Conservation (phyloP, 2,888 invertebrate species). For the Eledone cirrhosa region DNA sequence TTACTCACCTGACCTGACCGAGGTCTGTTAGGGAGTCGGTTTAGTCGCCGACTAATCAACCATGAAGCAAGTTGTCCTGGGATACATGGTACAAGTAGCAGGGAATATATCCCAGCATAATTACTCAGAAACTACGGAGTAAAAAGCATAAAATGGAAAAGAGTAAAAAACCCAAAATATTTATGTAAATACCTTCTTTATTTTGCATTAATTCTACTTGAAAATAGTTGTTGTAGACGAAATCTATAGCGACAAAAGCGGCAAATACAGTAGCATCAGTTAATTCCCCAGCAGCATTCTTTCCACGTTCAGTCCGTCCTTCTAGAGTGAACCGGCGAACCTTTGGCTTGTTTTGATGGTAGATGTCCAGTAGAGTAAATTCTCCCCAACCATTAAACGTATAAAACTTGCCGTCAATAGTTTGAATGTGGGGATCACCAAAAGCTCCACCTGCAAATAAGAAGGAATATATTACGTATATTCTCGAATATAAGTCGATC, state of each 20-base stretch:
- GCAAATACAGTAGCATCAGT: conserved; percentile 1
- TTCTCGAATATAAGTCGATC: too few species aligned
- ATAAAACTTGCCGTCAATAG: conserved; percentile 21
- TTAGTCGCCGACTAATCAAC: background rate
- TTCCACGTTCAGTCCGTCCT: background rate
- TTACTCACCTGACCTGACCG: too few species aligned
- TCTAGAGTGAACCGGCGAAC: background rate
- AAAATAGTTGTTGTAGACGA: background rate
- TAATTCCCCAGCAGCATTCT: background rate
- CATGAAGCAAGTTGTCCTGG: background rate
- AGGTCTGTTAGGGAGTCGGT: too few species aligned
- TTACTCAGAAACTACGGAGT: too few species aligned
- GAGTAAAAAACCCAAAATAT: too few species aligned
- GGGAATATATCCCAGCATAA: background rate
- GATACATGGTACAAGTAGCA: conserved; percentile 1
- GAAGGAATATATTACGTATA: background rate
- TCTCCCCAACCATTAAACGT: conserved; percentile 17
- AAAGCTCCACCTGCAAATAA: background rate
- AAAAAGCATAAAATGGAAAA: too few species aligned
- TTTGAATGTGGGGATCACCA: conserved; percentile 17
- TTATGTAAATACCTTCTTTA: conserved; percentile 3
- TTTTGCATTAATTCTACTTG: conserved; percentile 23
- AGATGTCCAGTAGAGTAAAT: background rate
- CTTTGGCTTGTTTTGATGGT: background rate
- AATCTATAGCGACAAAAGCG: conserved; percentile 18